Percentiles rank a stretch among this genome's conserved stretches.
These are phyloP conservation scores for Brachionus koreanus DNA, from an alignment of 1,140 invertebrate genomes.

Conservation along the genomic window DNA sequence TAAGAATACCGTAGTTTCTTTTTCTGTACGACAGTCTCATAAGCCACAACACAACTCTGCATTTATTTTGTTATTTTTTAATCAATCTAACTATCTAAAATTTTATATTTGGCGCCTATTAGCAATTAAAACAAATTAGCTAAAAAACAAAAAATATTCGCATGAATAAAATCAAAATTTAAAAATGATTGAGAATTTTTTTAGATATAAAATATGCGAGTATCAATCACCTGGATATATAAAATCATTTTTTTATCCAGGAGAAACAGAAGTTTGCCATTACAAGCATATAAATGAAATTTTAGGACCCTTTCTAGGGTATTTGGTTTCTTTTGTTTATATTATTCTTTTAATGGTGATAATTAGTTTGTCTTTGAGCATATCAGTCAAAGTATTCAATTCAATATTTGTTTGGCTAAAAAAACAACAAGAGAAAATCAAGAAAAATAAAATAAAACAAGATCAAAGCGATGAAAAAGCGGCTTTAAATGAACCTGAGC, in stretches of 20 bases:
- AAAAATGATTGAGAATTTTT: background rate
- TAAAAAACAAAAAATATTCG: background rate
- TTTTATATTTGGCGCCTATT: background rate
- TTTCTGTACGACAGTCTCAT: too few species aligned
- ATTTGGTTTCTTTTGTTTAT: background rate
- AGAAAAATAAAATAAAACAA: background rate
- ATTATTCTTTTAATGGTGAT: background rate
- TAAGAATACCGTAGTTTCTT: too few species aligned
- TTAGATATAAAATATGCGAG: background rate
- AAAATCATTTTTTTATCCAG: background rate
- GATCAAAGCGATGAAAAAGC: background rate
- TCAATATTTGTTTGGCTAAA: background rate
- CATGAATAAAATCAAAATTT: background rate
- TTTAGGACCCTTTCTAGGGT: background rate
- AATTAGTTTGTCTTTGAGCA: background rate
- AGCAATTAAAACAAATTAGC: background rate
- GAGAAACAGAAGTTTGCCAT: background rate
- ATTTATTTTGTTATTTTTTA: too few species aligned
- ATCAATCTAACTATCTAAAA: too few species aligned
- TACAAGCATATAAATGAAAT: background rate
- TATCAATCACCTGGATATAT: background rate
- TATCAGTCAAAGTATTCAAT: background rate
- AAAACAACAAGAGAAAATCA: background rate
- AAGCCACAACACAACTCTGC: too few species aligned
- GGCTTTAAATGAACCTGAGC: background rate